Base-by-base conservation (phyloP, 2,797 vertebrate species). In the Galaxias olidus region DNA sequence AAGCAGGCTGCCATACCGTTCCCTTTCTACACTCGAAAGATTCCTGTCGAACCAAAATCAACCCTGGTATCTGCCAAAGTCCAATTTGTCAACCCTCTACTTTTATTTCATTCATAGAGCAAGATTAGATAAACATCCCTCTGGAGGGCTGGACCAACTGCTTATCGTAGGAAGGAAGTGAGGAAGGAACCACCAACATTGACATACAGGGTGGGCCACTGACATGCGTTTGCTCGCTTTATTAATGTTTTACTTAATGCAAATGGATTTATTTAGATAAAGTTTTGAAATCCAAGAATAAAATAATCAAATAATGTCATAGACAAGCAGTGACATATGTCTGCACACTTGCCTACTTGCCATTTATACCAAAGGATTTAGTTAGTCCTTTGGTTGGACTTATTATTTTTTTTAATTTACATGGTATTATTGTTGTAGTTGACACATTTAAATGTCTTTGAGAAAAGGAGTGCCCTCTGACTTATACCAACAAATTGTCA, bases 41-140 rank as follows among this genome's bases (percentile, higher is more conserved):
- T 85, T 73, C 75, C 75, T 80, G 61, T 79, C 72, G 76, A 61
- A 69, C 78, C 79, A 80, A 84, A 78, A 68, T 62, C 65, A 61
- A 63, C 68, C 44, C 55, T 52, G 58, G 50, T 67, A 63, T 54
- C 57, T 81, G 83, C 79, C 86, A 83, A 30, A 78, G 68, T 76
- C 67, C 69, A 73, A 81, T 85, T 83, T 79, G 73, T 75, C 78
- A 52, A 15, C 18, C 48, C 62, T 76, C 63, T 75, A 78, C 65
- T 72, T 79, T 73, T 77, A 72, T 77, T 75, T 80, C 76, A 73
- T 66, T 62, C 65, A 57, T 69, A 80, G 70, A 81, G 80, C 77
- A 78, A 87, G 82, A 88, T 88, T 83, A 79, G 74, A 85, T 65
- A 81, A 75, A 81, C 84, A 70, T 80, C 78, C 79, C 79, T 79